These are phyloP conservation scores for Tachyglossus aculeatus DNA, from an alignment of 2,797 vertebrate species.

Conservation along the genomic window DNA sequence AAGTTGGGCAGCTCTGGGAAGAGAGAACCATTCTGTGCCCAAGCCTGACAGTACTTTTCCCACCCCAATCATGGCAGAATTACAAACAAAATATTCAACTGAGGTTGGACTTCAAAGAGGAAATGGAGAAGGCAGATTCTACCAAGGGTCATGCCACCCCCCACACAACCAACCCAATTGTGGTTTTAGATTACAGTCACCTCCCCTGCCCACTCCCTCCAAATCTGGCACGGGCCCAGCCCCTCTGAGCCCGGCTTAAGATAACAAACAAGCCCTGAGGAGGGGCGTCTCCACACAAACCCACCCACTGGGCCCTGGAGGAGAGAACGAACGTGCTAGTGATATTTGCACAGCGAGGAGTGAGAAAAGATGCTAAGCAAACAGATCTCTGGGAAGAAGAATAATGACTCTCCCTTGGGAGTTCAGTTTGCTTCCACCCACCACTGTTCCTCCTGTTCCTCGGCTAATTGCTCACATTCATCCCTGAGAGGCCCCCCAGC, in stretches of 20 bases:
- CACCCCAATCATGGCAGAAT: constrained; percentile 27
- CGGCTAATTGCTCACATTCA: constrained; percentile 28
- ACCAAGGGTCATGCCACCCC: constrained; percentile 34
- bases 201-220: too few species aligned
- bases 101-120: constrained; percentile 43
- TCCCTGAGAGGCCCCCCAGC: constrained; percentile 32
- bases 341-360: constrained; percentile 45
- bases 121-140: constrained; percentile 28
- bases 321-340: constrained; percentile 27
- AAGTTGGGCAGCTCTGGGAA: constrained; percentile 3
- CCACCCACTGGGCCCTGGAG: constrained; percentile 17
- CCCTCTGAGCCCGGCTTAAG: neutral
- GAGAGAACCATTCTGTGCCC: neutral
- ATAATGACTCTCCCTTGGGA: constrained; percentile 27
- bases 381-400: constrained; percentile 47
- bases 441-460: constrained; percentile 43
- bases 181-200: neutral
- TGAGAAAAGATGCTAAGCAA: constrained; percentile 57
- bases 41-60: constrained; percentile 32
- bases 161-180: constrained; percentile 1
- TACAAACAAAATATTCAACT: constrained; percentile 50
- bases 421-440: constrained; percentile 32
- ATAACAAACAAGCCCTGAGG: constrained; percentile 5
- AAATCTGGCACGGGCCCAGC: too few species aligned
- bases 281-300: constrained; percentile 8